phyloP scores from a whole-genome alignment of 2,797 vertebrate species.

The Oreortyx pictus region DNA sequence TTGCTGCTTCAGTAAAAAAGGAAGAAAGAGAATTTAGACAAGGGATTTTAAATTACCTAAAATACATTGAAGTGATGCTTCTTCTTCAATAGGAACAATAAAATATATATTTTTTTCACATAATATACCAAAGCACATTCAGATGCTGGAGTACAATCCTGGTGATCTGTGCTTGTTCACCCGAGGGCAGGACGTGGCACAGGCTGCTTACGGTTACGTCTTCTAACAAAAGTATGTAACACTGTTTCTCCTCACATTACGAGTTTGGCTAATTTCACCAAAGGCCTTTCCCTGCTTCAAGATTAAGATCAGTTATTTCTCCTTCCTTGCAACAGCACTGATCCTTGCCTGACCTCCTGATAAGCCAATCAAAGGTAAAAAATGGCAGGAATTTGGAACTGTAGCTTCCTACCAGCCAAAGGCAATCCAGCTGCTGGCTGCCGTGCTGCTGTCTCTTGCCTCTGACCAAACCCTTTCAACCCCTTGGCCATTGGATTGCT shows the following conservation, averaged over 20 bases:
- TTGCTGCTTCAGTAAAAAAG: constrained; percentile 43
- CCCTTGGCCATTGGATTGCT: neutral
- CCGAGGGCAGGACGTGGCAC: neutral
- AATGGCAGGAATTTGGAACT: neutral
- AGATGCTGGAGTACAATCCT: neutral
- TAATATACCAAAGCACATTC: constrained; percentile 3
- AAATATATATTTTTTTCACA: constrained; percentile 8
- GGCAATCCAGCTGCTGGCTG: neutral
- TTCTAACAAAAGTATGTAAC: neutral
- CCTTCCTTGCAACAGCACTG: neutral
- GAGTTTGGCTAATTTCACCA: neutral
- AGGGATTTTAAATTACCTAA: constrained; percentile 28
- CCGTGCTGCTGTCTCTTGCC: neutral
- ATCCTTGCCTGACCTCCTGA: neutral
- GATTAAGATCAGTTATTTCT: neutral
- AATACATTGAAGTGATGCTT: constrained; percentile 14
- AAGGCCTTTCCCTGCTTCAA: neutral
- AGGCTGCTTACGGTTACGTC: neutral
- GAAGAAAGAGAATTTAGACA: constrained; percentile 36
- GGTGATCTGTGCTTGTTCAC: neutral
- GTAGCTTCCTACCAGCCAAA: neutral
- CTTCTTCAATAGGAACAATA: neutral
- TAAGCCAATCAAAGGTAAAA: neutral
- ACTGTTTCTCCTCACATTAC: neutral
- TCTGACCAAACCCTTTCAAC: neutral